Evolutionary conservation across 2,888 invertebrate species (phyloP).

Genomic region (Hypolimnas misippus): DNA sequence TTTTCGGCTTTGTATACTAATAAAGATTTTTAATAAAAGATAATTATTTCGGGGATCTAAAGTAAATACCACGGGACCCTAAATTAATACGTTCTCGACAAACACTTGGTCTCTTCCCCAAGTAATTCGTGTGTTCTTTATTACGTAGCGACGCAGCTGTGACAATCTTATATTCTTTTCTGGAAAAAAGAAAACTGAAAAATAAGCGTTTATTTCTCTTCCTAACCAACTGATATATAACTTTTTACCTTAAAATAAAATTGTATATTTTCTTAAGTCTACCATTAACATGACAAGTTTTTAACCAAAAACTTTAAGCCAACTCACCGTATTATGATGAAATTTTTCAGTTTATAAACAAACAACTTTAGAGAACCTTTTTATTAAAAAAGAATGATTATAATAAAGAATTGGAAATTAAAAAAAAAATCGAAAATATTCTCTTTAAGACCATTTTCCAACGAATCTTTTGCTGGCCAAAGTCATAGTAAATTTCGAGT

Average conservation of each 20-base stretch:
- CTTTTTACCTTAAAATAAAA: not conserved
- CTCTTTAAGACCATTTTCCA: no score
- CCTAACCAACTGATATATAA: not conserved
- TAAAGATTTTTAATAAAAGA: not conserved
- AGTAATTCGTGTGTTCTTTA: constrained; percentile 12
- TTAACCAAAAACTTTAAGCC: no score
- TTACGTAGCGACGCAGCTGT: constrained; percentile 16
- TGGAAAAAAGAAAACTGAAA: not conserved
- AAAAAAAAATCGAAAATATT: no score
- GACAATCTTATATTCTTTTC: constrained; percentile 9
- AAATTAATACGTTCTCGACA: constrained; percentile 10
- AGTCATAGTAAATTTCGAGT: no score
- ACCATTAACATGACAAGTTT: no score
- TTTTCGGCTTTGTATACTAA: no score
- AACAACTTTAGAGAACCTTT: no score
- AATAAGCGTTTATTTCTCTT: constrained; percentile 5
- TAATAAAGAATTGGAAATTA: no score
- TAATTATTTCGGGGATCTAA: not conserved
- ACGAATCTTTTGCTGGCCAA: no score
- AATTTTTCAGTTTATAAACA: no score
- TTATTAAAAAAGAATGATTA: no score
- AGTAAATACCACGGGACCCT: not conserved
- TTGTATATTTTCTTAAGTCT: not conserved
- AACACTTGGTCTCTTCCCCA: constrained; percentile 5
- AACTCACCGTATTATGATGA: no score